A percentile compares a stretch with the other conserved stretches of the same genome.
Evolutionary conservation across 2,888 invertebrate species (phyloP).

Genomic region (Philonicus albiceps): DNA sequence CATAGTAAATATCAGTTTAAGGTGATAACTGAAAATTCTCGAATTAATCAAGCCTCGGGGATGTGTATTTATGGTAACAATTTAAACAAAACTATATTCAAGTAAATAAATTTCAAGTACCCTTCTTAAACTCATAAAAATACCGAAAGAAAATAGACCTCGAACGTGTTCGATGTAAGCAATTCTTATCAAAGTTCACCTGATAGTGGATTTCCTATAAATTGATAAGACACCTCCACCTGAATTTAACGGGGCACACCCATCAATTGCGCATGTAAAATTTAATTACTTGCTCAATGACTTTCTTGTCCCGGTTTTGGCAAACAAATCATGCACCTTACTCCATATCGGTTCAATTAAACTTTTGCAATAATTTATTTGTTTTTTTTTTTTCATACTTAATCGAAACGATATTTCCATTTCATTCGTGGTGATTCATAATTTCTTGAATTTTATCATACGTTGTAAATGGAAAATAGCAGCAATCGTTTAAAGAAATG

Average conservation of each 20-base stretch:
- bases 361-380: background rate
- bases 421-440: background rate
- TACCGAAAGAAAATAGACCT: background rate
- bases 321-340: background rate
- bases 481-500: background rate
- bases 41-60: background rate
- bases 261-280: background rate
- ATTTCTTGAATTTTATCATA: background rate
- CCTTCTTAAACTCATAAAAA: background rate
- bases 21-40: background rate
- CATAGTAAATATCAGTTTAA: background rate
- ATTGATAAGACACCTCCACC: conserved; percentile 17
- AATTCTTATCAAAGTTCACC: conserved; percentile 26
- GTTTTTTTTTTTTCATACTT: background rate
- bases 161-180: background rate
- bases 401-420: background rate
- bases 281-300: background rate
- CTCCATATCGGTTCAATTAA: background rate
- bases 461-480: background rate
- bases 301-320: background rate
- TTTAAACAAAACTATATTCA: background rate
- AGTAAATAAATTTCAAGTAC: background rate
- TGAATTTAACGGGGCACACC: background rate
- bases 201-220: conserved; percentile 13
- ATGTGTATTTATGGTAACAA: background rate